Conservation (phyloP, 1,140 invertebrate species). For the Polyergus mexicanus region DNA sequence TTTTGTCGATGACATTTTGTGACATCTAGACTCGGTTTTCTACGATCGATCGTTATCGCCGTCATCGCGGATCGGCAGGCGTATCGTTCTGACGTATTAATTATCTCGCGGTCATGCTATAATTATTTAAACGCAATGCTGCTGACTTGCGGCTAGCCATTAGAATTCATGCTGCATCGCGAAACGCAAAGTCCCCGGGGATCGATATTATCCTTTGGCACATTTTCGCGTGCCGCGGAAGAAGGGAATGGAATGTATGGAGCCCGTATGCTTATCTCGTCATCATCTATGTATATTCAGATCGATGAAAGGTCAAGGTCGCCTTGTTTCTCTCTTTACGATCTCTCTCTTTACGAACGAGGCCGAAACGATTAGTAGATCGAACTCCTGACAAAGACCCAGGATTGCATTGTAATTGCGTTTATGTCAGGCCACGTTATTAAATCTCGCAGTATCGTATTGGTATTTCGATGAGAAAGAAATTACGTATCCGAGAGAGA, state of each 20-base stretch:
- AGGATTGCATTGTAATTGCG: slow-evolving; percentile 12
- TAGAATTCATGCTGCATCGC: slow-evolving; percentile 47
- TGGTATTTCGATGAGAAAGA: not conserved
- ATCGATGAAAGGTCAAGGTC: slow-evolving; percentile 69
- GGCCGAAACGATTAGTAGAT: not conserved
- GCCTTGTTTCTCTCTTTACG: slow-evolving; percentile 11
- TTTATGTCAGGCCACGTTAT: not conserved
- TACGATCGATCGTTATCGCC: slow-evolving; percentile 4
- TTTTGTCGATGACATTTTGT: not conserved
- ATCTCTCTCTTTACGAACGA: not conserved
- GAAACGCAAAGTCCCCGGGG: slow-evolving; percentile 37
- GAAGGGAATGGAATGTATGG: slow-evolving; percentile 35
- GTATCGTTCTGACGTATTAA: slow-evolving; percentile 29
- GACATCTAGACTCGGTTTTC: not conserved
- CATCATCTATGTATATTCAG: slow-evolving; percentile 29
- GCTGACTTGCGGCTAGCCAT: slow-evolving; percentile 27
- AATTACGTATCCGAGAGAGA: not conserved
- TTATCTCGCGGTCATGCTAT: slow-evolving; percentile 25
- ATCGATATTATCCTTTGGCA: slow-evolving; percentile 50
- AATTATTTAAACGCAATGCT: slow-evolving; percentile 46
- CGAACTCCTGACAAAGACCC: slow-evolving; percentile 5
- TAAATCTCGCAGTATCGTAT: slow-evolving; percentile 7
- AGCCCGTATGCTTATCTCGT: slow-evolving; percentile 29
- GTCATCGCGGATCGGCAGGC: not conserved
- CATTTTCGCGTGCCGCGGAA: slow-evolving; percentile 38